Evolutionary conservation across 2,797 vertebrate genomes (phyloP).

Genomic region (Prunella strophiata): DNA sequence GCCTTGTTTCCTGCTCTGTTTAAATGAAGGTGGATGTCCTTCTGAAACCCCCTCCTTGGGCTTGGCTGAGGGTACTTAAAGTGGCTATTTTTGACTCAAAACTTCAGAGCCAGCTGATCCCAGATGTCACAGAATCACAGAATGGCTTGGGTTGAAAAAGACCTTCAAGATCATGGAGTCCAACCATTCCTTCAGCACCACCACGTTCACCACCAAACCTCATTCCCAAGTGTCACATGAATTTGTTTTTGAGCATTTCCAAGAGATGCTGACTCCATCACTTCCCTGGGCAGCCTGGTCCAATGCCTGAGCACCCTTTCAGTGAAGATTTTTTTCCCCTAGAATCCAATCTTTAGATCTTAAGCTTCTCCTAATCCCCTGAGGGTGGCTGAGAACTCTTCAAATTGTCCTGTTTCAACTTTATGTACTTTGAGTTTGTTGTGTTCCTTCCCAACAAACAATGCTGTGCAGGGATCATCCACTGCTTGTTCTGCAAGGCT

Average conservation of each 20-base stretch:
- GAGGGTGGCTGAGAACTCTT: neutral
- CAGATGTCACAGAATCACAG: neutral
- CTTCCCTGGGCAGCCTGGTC: neutral
- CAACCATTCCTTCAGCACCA: neutral
- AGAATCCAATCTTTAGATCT: neutral
- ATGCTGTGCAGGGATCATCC: fast-evolving
- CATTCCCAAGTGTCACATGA: neutral
- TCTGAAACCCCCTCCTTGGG: neutral
- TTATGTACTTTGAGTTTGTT: neutral
- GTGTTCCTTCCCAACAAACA: neutral
- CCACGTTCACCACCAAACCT: neutral
- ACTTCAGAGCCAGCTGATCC: neutral
- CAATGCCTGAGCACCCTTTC: neutral
- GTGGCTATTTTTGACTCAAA: neutral
- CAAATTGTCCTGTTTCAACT: neutral
- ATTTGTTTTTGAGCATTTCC: fast-evolving
- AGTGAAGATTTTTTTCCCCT: neutral
- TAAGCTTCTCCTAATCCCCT: neutral
- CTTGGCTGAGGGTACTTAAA: neutral
- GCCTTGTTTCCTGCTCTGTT: neutral
- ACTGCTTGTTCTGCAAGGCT: neutral
- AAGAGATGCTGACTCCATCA: neutral
- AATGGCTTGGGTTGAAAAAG: neutral
- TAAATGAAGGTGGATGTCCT: neutral
- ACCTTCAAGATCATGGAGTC: neutral